Evolutionary conservation across 1,140 invertebrate genomes (phyloP).

Genomic region (Polypedilum pembai): DNA sequence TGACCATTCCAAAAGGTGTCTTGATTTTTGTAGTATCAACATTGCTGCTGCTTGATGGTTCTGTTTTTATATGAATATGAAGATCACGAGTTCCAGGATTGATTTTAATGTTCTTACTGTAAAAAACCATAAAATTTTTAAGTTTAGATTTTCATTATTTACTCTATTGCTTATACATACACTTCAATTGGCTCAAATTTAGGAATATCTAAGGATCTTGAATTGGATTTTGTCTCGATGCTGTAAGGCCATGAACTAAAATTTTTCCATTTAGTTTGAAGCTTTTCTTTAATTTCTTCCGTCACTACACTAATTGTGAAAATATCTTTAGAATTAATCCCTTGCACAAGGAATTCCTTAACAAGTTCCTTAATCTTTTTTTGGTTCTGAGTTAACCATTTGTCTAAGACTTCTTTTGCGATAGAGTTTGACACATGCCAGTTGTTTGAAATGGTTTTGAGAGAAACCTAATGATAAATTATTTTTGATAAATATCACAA

Average conservation of each 20-base stretch:
- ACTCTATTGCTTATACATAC: neutral
- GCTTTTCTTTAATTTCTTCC: neutral
- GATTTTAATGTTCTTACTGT: neutral
- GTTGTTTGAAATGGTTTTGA: conserved; percentile 8
- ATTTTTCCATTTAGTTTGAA: neutral
- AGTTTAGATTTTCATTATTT: too few species aligned
- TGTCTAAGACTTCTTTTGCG: neutral
- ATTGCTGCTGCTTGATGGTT: neutral
- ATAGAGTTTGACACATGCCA: neutral
- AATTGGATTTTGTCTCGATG: conserved; percentile 17
- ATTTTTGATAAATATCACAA: too few species aligned
- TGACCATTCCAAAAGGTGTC: neutral
- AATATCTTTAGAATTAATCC: neutral
- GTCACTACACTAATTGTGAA: conserved; percentile 15
- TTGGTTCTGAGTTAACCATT: neutral
- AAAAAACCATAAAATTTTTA: neutral
- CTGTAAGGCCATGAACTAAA: neutral
- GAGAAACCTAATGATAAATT: neutral
- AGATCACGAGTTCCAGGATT: neutral
- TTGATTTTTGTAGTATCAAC: neutral
- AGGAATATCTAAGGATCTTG: neutral
- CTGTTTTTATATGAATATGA: neutral
- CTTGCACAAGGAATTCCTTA: neutral
- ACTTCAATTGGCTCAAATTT: neutral
- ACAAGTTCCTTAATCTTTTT: neutral